phyloP scores from a whole-genome alignment of 1,140 invertebrate genomes.

The Magallana gigas region DNA sequence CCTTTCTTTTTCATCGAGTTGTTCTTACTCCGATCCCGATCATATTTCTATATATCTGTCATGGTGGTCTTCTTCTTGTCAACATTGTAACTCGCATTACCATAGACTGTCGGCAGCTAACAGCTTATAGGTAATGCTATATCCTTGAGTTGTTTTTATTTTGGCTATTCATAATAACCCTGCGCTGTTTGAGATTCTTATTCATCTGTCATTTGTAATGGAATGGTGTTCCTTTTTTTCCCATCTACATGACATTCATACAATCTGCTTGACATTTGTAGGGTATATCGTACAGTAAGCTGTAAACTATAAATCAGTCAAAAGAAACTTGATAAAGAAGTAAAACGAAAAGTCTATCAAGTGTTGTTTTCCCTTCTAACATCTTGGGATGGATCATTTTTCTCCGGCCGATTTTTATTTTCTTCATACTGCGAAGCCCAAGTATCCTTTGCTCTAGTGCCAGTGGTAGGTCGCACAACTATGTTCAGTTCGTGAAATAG shows the following conservation, averaged over 20 bases:
- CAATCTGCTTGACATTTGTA: slow-evolving; percentile 4
- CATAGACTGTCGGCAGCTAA: slow-evolving; percentile 13
- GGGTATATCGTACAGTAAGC: slow-evolving; percentile 10
- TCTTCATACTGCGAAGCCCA: too few relatives aligned
- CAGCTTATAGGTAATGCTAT: slow-evolving; percentile 24
- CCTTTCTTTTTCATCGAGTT: background rate
- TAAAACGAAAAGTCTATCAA: background rate
- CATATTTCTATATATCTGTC: background rate
- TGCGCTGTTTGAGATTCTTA: slow-evolving; percentile 10
- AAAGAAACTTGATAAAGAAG: background rate
- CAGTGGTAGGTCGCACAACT: background rate
- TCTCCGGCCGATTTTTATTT: too few relatives aligned
- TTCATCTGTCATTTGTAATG: slow-evolving; percentile 24
- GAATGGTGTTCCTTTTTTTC: slow-evolving; percentile 9
- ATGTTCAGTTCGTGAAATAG: slow-evolving; percentile 4
- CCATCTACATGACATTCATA: background rate
- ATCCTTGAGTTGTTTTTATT: slow-evolving; percentile 34
- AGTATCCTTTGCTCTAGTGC: background rate
- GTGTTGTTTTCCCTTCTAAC: too few relatives aligned
- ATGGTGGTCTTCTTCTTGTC: slow-evolving; percentile 26
- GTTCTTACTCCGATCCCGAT: background rate
- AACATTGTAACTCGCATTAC: slow-evolving; percentile 19
- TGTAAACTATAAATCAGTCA: slow-evolving; percentile 10
- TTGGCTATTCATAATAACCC: slow-evolving; percentile 19
- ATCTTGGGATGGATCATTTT: too few relatives aligned